These are phyloP conservation scores for Heliothis virescens DNA, from an alignment of 1,140 invertebrate species.

Conservation along the genomic window DNA sequence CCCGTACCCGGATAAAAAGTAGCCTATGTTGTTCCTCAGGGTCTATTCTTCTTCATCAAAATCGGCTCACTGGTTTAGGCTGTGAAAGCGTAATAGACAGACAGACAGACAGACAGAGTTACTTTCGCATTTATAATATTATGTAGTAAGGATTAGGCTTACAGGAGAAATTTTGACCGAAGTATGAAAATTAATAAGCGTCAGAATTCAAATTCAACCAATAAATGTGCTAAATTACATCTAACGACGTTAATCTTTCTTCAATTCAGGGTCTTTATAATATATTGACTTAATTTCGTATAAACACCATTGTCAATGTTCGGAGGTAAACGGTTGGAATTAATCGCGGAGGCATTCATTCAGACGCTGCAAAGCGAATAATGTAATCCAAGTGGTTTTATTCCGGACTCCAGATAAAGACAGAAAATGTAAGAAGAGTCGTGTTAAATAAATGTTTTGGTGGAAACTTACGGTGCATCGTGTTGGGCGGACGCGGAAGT, in stretches of 20 bases:
- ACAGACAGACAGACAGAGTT: too few species aligned
- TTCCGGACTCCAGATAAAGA: slow-evolving; percentile 28
- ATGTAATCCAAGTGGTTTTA: slow-evolving; percentile 42
- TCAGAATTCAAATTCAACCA: too few species aligned
- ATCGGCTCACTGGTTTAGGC: too few species aligned
- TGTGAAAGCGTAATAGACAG: too few species aligned
- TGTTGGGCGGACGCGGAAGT: not conserved
- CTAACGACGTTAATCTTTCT: not conserved
- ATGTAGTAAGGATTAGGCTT: too few species aligned
- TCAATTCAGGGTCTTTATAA: not conserved
- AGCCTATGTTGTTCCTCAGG: too few species aligned
- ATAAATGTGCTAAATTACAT: too few species aligned
- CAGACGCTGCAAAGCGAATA: slow-evolving; percentile 26
- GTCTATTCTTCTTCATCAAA: too few species aligned
- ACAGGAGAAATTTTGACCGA: too few species aligned
- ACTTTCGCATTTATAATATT: too few species aligned
- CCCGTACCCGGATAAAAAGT: too few species aligned
- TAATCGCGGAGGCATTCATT: slow-evolving; percentile 1
- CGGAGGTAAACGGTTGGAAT: slow-evolving; percentile 3
- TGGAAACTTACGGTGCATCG: slow-evolving; percentile 6
- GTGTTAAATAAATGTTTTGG: slow-evolving; percentile 30
- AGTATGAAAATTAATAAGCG: too few species aligned
- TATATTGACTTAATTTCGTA: not conserved
- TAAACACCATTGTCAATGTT: not conserved
- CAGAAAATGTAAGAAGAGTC: slow-evolving; percentile 36